A percentile compares a stretch with the other conserved stretches of the same genome.
phyloP scores from a whole-genome alignment of 2,113 vertebrate species.

The Eptatretus burgeri region DNA sequence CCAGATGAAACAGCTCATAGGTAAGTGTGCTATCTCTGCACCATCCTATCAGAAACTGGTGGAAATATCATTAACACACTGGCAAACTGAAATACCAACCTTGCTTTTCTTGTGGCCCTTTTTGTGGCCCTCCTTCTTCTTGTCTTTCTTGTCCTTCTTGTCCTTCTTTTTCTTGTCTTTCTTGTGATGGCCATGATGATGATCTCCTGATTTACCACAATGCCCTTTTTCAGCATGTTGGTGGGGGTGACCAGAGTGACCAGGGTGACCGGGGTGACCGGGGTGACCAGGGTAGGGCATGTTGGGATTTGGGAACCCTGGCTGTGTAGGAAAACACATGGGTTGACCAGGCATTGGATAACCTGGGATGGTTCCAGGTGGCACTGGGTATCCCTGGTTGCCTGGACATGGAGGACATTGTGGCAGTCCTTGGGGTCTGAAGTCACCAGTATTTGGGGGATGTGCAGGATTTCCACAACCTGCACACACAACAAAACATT shows the following conservation, averaged over 20 bases:
- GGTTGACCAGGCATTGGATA: no score
- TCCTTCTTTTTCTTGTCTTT: conserved; percentile 6
- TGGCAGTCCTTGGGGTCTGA: no score
- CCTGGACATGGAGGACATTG: background rate
- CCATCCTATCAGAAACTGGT: no score
- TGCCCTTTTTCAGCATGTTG: background rate
- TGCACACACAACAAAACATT: no score
- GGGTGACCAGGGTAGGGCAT: background rate
- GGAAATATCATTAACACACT: no score
- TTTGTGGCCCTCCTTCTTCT: background rate
- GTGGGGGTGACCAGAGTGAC: conserved; percentile 3
- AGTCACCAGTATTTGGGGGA: no score
- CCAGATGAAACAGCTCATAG: no score
- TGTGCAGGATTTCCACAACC: no score
- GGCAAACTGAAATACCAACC: background rate
- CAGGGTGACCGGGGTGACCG: background rate
- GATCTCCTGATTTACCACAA: background rate
- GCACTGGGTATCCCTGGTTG: conserved; percentile 5
- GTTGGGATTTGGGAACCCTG: background rate
- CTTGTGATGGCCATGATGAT: conserved; percentile 1
- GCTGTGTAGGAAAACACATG: background rate
- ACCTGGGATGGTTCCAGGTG: background rate
- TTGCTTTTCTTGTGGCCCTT: background rate
- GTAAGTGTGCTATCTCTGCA: no score
- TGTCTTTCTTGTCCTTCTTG: conserved; percentile 3